A percentile compares a stretch with the other conserved stretches of the same genome.
phyloP scores from a whole-genome alignment of 2,888 invertebrate genomes.

The Arrhopalites spinosus region DNA sequence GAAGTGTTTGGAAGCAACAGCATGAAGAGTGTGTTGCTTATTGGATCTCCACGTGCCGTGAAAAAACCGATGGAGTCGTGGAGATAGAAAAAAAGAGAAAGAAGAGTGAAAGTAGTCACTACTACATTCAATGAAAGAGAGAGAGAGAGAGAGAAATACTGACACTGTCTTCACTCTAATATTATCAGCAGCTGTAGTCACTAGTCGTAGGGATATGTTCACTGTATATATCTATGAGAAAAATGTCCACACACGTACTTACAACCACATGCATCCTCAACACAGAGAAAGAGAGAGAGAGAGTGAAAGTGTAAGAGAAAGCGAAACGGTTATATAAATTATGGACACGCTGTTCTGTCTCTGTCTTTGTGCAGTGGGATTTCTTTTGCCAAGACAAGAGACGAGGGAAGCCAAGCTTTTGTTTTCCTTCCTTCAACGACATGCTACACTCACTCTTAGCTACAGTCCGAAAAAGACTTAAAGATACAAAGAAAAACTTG shows the following conservation, averaged over 20 bases:
- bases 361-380: conserved; percentile 3
- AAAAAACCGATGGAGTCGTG: neutral
- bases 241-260: too few relatives aligned
- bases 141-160: too few relatives aligned
- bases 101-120: neutral
- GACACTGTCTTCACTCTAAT: too few relatives aligned
- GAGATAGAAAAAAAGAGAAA: neutral
- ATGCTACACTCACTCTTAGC: neutral
- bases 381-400: neutral
- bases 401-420: neutral
- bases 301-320: neutral
- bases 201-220: too few relatives aligned
- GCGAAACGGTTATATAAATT: neutral
- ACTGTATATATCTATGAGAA: too few relatives aligned
- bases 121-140: too few relatives aligned
- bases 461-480: too few relatives aligned
- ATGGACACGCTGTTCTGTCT: neutral
- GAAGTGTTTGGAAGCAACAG: too few relatives aligned
- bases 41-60: conserved; percentile 7
- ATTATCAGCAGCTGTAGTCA: too few relatives aligned
- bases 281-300: neutral
- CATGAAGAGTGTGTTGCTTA: neutral
- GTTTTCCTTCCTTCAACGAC: neutral
- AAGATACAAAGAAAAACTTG: neutral
- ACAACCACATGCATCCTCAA: too few relatives aligned